Evolutionary conservation across 2,888 invertebrate species (phyloP).

Genomic region (Apodemia zela): DNA sequence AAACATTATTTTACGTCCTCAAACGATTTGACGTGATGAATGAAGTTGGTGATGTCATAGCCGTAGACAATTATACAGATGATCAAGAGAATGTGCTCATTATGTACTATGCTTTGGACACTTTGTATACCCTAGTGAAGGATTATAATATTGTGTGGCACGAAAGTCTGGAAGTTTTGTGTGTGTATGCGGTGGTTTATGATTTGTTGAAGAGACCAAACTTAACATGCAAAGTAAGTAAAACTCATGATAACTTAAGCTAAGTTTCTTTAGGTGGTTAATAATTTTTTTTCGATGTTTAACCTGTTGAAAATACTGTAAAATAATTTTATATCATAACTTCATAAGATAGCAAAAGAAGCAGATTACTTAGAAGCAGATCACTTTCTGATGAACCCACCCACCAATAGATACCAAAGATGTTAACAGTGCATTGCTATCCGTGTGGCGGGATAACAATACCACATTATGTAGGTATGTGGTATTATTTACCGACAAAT

Average conservation of each 20-base stretch:
- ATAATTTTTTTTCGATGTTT: too few relatives aligned
- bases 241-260: not conserved
- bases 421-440: too few relatives aligned
- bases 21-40: constrained; percentile 72
- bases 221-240: constrained; percentile 60
- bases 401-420: too few relatives aligned
- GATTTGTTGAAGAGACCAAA: constrained; percentile 59
- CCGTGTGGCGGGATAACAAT: too few relatives aligned
- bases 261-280: too few relatives aligned
- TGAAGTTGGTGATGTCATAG: constrained; percentile 40
- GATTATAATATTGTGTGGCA: constrained; percentile 88
- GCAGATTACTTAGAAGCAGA: too few relatives aligned
- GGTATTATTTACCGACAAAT: too few relatives aligned
- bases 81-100: constrained; percentile 62
- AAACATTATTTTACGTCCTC: constrained; percentile 81
- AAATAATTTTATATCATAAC: too few relatives aligned
- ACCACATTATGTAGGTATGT: too few relatives aligned
- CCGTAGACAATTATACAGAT: constrained; percentile 45
- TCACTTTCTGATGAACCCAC: too few relatives aligned
- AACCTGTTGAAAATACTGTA: too few relatives aligned
- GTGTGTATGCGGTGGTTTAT: constrained; percentile 71
- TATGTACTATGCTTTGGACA: constrained; percentile 84
- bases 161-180: constrained; percentile 87
- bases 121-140: constrained; percentile 82
- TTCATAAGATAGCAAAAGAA: too few relatives aligned